These are phyloP conservation scores for Taeniopygia guttata DNA, from an alignment of 2,797 vertebrate genomes.

Conservation along the genomic window DNA sequence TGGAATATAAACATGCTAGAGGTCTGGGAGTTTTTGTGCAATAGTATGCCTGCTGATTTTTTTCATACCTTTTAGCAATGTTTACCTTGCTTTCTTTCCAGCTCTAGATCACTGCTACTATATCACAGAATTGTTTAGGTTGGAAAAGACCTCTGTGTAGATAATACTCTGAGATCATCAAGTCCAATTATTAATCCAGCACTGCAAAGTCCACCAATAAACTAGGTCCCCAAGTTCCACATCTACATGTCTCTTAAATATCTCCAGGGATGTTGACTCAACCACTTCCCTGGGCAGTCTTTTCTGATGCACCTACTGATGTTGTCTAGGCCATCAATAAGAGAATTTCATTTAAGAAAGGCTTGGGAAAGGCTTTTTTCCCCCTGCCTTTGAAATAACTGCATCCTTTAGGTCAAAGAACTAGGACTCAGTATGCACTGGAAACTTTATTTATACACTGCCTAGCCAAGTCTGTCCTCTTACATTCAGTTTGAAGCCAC, in stretches of 20 bases:
- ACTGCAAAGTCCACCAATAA: neutral
- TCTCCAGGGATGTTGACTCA: neutral
- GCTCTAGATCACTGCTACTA: neutral
- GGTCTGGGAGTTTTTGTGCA: accelerated
- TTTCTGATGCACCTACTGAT: neutral
- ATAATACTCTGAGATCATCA: neutral
- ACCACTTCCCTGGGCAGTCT: neutral
- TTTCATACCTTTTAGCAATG: neutral
- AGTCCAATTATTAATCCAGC: neutral
- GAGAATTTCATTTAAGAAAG: neutral
- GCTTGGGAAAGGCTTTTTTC: neutral
- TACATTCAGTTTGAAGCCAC: neutral
- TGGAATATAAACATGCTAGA: neutral
- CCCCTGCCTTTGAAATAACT: neutral
- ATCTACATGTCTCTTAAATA: accelerated
- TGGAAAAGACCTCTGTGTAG: neutral
- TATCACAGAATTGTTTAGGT: neutral
- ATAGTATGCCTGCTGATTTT: neutral
- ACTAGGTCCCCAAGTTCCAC: neutral
- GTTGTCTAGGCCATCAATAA: neutral
- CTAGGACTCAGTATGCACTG: accelerated
- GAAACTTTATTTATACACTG: neutral
- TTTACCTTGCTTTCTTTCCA: neutral
- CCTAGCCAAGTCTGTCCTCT: neutral
- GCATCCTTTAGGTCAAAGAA: neutral